Conservation (phyloP, 2,797 vertebrate genomes). For the Neosilurus mollespiculum region DNA sequence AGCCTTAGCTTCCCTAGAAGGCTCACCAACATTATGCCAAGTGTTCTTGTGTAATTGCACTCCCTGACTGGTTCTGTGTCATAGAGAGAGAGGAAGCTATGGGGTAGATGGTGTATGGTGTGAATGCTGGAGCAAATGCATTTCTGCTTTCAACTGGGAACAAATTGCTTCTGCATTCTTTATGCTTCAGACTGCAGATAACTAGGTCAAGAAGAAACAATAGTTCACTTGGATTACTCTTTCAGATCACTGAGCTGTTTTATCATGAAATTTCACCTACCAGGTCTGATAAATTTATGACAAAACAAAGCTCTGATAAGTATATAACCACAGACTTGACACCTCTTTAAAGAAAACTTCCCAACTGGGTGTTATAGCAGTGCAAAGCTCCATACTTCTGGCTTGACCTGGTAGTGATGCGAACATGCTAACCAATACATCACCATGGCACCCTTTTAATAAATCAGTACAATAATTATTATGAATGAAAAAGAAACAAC, state of each 20-base stretch:
- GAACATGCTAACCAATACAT: too few species aligned
- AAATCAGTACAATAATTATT: too few species aligned
- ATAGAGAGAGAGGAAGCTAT: background rate
- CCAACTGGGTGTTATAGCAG: too few species aligned
- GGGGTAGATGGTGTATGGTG: too few species aligned
- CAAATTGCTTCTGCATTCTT: constrained; percentile 18
- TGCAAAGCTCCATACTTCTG: too few species aligned
- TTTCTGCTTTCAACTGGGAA: background rate
- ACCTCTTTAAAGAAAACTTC: background rate
- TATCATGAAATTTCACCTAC: background rate
- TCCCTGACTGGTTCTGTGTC: background rate
- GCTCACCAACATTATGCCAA: background rate
- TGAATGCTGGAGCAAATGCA: background rate
- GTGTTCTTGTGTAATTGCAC: constrained; percentile 8
- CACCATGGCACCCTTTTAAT: too few species aligned
- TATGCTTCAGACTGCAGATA: background rate
- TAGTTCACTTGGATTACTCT: background rate
- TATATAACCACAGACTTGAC: background rate
- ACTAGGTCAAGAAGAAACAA: background rate
- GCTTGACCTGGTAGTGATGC: too few species aligned
- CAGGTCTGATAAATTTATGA: background rate
- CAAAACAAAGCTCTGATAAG: background rate
- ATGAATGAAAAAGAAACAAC: too few species aligned
- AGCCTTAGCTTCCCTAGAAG: background rate
- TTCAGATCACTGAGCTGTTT: background rate